Conservation (phyloP, 2,797 vertebrate genomes). For the Sciurus carolinensis region DNA sequence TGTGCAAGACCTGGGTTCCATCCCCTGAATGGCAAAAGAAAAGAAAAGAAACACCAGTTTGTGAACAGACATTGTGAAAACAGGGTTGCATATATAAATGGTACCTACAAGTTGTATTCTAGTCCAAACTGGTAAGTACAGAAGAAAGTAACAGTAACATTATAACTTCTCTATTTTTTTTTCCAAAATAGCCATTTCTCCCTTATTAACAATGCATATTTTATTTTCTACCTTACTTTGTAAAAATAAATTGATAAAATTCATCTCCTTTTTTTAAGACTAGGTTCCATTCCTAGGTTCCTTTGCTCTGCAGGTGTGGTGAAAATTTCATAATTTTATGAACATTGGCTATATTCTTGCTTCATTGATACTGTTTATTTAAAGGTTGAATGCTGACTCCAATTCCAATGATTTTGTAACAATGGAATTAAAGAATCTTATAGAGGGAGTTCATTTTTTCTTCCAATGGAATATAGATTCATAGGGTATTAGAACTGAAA, state of each 20-base stretch:
- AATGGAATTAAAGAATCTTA: neutral
- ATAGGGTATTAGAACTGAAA: neutral
- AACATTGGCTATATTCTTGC: conserved; percentile 1
- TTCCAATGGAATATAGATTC: neutral
- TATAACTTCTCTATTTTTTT: neutral
- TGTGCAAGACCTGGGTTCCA: no score
- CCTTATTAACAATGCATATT: neutral
- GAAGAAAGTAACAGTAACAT: neutral
- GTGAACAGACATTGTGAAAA: neutral
- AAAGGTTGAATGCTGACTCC: neutral
- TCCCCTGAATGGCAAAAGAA: no score
- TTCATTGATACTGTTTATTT: conserved; percentile 1
- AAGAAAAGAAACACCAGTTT: neutral
- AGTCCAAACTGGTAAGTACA: neutral
- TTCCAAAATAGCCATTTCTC: neutral
- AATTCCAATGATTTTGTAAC: neutral
- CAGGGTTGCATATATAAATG: conserved; percentile 38
- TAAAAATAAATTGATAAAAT: neutral
- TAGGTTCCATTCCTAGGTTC: neutral
- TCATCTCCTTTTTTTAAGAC: neutral
- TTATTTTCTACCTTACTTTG: conserved; percentile 19
- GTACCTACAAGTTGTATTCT: neutral
- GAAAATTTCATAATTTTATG: conserved; percentile 1
- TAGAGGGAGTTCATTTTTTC: neutral
- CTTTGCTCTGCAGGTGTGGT: conserved; percentile 5